phyloP scores from a whole-genome alignment of 1,140 invertebrate genomes.

The Radopholus similis region DNA sequence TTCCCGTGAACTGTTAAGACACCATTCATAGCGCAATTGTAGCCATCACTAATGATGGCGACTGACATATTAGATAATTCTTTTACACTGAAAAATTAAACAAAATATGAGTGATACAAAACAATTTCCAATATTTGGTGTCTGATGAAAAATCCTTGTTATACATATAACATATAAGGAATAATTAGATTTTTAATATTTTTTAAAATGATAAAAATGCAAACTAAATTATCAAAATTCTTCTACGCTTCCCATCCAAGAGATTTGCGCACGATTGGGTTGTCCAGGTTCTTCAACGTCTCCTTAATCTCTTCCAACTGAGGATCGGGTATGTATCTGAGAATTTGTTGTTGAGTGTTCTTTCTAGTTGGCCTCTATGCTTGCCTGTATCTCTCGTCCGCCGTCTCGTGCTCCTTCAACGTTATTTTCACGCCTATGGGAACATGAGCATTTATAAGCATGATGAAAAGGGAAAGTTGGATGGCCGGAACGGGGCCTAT shows the following conservation, averaged over 20 bases:
- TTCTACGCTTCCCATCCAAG: conserved; percentile 51
- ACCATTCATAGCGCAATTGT: too few relatives aligned
- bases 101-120: neutral
- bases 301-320: conserved; percentile 51
- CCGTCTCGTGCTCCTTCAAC: conserved; percentile 53
- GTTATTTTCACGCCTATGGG: conserved; percentile 54
- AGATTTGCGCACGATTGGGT: conserved; percentile 45
- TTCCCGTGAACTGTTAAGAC: neutral
- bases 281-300: conserved; percentile 54
- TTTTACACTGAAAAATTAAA: neutral
- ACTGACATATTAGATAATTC: neutral
- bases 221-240: neutral
- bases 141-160: neutral
- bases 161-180: neutral
- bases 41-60: neutral
- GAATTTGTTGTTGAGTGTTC: neutral
- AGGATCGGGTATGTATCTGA: conserved; percentile 53
- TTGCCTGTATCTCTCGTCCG: conserved; percentile 48
- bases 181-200: neutral
- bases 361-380: neutral
- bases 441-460: conserved; percentile 47
- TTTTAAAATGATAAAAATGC: neutral
- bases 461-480: conserved; percentile 47
- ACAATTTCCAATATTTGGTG: neutral
- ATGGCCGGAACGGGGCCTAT: conserved; percentile 46